A percentile compares a stretch with the other conserved stretches of the same genome.
phyloP scores from a whole-genome alignment of 2,113 vertebrate genomes.

The Chitala chitala region DNA sequence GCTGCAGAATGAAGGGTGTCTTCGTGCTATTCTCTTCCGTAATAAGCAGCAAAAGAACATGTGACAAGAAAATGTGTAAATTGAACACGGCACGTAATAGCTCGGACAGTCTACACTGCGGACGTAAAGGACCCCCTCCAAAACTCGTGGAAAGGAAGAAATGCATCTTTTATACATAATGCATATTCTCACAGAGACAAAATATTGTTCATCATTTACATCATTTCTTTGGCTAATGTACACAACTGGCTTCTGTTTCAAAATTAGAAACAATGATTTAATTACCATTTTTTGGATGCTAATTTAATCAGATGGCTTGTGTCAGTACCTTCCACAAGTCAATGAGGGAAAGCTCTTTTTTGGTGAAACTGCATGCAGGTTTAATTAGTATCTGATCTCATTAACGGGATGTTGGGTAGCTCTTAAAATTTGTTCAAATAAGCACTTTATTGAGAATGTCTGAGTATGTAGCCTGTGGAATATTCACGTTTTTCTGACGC shows the following conservation, averaged over 20 bases:
- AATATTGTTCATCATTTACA: too few relatives aligned
- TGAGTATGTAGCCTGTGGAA: slow-evolving; percentile 29
- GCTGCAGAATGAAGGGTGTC: slow-evolving; percentile 70
- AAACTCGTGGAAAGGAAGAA: too few relatives aligned
- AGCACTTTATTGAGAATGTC: slow-evolving; percentile 46
- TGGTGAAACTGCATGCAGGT: slow-evolving; percentile 39
- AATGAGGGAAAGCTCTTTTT: too few relatives aligned
- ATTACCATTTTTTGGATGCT: too few relatives aligned
- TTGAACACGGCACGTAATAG: slow-evolving; percentile 57
- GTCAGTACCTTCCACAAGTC: background rate
- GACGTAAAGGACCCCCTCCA: too few relatives aligned
- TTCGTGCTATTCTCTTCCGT: slow-evolving; percentile 68
- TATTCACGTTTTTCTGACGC: background rate
- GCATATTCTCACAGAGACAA: too few relatives aligned
- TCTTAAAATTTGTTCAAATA: slow-evolving; percentile 46
- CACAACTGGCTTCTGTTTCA: background rate
- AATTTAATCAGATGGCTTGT: background rate
- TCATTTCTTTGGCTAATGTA: too few relatives aligned
- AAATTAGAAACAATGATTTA: too few relatives aligned
- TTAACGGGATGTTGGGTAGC: slow-evolving; percentile 60
- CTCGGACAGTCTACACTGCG: too few relatives aligned
- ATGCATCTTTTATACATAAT: too few relatives aligned
- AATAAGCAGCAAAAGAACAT: slow-evolving; percentile 56
- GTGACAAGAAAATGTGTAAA: slow-evolving; percentile 48
- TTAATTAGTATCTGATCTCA: slow-evolving; percentile 67